Base-by-base conservation (phyloP, 1,140 invertebrate genomes). In the Dermatophagoides farinae region DNA sequence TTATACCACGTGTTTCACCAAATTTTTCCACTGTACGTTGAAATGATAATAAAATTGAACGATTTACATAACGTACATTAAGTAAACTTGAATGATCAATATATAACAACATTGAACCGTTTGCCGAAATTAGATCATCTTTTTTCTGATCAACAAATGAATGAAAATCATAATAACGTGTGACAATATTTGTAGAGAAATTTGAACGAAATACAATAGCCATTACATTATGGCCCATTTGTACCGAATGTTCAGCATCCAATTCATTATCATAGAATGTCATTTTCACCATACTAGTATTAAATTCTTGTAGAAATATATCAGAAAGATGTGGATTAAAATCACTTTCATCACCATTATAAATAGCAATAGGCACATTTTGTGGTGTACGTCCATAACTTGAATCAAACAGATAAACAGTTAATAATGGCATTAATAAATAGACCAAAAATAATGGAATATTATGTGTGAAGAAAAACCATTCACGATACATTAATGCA, bases 401-500 rank as follows among this genome's bases (percentile, higher is more conserved):
- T 93, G 89, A 23, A 88, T 86, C 64, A 91, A 71, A 72, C 88
- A 95, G 38, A 20, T 12, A 11, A 23, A 55, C 25, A 14, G 53
- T 55, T 4, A 55, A 14, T 12, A 55, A 23, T 22, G 53, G 53
- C 10, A 55, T 55, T 76, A 96, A 95, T 9, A 93, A 77, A 58
- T 91, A 83, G 16, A 88, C 87, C 75, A 93, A 88, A 73, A 88
- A 82, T 5, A 89, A 83, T 40, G 88, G 88, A 66, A 95, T 72
- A 11, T 83, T 81, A 67, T 92, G 89, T 67, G 92, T 87, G 73
- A 95, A 93, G 38, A 72, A 52, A 12, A 74, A 11, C 23, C 14
- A 39, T 23, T 55, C 53, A n/a, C 53, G 25, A 40, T 23, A 55
- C 38, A 23, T 14, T 59, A 62, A 73, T 20, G 31, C 60, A 49